phyloP scores from a whole-genome alignment of 1,140 invertebrate genomes.

The Drosophila bocqueti region DNA sequence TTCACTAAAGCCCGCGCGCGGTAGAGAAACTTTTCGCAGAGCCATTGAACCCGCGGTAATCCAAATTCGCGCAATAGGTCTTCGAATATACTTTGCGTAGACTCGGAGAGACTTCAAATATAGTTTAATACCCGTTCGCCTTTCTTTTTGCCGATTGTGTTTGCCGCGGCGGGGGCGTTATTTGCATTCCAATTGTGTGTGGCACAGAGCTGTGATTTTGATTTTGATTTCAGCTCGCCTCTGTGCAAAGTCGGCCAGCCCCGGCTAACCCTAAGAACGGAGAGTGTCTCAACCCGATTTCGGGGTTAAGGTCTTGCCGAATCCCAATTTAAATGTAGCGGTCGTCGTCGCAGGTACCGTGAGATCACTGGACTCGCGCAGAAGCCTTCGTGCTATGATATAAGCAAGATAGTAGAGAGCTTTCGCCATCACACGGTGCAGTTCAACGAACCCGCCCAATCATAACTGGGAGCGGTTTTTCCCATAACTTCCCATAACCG shows the following conservation, averaged over 20 bases:
- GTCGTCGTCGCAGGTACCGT: constrained; percentile 27
- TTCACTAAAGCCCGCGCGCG: constrained; percentile 18
- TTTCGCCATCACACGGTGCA: not conserved
- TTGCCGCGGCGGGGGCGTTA: constrained; percentile 20
- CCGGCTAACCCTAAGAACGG: constrained; percentile 56
- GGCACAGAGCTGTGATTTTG: constrained; percentile 55
- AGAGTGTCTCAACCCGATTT: constrained; percentile 21
- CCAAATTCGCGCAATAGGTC: constrained; percentile 43
- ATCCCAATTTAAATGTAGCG: constrained; percentile 52
- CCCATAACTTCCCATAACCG: constrained; percentile 24
- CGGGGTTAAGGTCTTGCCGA: constrained; percentile 64
- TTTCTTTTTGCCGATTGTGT: constrained; percentile 58
- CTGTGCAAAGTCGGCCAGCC: constrained; percentile 5
- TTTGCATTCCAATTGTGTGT: constrained; percentile 70
- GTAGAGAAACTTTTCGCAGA: constrained; percentile 60
- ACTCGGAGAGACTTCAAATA: constrained; percentile 42
- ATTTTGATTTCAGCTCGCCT: constrained; percentile 57
- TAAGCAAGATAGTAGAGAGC: constrained; percentile 27
- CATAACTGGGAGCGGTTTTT: constrained; percentile 36
- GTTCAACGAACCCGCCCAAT: constrained; percentile 50
- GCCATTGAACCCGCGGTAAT: constrained; percentile 65
- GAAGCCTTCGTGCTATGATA: constrained; percentile 44
- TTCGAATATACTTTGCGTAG: constrained; percentile 1
- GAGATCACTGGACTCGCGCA: constrained; percentile 3
- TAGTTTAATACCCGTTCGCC: constrained; percentile 62